phyloP scores from a whole-genome alignment of 1,140 invertebrate genomes.

The Triops longicaudatus region DNA sequence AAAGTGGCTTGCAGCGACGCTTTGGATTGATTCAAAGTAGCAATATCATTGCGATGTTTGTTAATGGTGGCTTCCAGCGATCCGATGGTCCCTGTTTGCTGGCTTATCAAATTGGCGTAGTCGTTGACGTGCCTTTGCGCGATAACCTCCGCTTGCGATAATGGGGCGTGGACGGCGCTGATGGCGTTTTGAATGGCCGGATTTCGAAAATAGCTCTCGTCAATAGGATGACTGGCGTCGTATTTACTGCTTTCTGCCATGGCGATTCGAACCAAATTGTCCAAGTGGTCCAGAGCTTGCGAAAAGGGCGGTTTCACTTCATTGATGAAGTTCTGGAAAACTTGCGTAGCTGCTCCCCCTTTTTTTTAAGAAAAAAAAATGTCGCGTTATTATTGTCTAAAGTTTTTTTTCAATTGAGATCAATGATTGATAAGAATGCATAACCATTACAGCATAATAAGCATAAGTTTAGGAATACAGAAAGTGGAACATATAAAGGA shows the following conservation, averaged over 20 bases:
- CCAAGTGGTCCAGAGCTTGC: conserved; percentile 3
- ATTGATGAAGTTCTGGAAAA: conserved; percentile 20
- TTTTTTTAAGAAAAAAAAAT: not conserved
- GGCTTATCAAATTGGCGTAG: conserved; percentile 16
- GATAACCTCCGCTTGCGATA: not conserved
- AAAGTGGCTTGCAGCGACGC: not conserved
- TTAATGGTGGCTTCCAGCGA: not conserved
- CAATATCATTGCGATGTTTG: not conserved
- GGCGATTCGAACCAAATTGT: not conserved
- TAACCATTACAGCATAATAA: no score
- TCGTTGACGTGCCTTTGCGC: conserved; percentile 18
- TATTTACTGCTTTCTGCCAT: not conserved
- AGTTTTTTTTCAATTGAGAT: not conserved
- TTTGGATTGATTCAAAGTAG: not conserved
- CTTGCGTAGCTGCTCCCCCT: not conserved
- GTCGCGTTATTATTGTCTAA: not conserved
- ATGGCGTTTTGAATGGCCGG: conserved; percentile 17
- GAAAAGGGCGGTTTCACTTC: conserved; percentile 20
- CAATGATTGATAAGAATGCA: no score
- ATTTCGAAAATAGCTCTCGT: conserved; percentile 16
- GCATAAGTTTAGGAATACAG: no score
- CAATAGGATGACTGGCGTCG: not conserved
- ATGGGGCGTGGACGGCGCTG: not conserved
- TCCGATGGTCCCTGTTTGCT: not conserved
- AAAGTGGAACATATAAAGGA: no score